Conservation (phyloP, 2,888 invertebrate genomes). For the Yponomeuta cagnagella region DNA sequence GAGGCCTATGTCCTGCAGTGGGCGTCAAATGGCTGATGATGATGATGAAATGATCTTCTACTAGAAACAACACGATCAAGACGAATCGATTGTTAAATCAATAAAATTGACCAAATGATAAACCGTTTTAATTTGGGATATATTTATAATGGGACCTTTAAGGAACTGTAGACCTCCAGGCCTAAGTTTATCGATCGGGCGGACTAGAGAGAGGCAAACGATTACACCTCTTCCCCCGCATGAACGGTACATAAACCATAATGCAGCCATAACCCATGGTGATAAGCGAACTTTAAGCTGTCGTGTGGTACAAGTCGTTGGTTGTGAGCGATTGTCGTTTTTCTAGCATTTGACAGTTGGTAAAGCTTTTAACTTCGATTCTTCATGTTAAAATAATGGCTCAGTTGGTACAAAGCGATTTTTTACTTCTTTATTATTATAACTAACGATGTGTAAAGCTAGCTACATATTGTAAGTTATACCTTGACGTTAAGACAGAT, state of each 20-base stretch:
- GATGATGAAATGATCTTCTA: no score
- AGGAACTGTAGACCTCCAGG: not conserved
- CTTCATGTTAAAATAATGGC: not conserved
- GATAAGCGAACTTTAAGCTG: conserved; percentile 24
- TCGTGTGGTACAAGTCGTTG: conserved; percentile 24
- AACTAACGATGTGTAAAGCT: no score
- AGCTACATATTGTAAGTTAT: no score
- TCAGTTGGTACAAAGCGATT: no score
- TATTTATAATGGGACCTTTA: no score
- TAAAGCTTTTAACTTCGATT: not conserved
- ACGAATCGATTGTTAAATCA: no score
- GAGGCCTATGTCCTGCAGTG: no score
- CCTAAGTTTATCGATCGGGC: conserved; percentile 1
- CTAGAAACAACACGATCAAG: no score
- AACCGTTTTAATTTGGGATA: not conserved
- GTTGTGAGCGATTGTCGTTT: not conserved
- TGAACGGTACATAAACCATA: conserved; percentile 33
- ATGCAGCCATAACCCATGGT: conserved; percentile 30
- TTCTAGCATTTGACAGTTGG: no score
- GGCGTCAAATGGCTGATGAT: no score
- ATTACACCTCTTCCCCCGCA: conserved; percentile 28
- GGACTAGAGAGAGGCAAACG: conserved; percentile 9
- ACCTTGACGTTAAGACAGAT: no score
- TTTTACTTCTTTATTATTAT: no score
- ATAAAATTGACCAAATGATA: not conserved